Conservation (phyloP, 2,113 vertebrate species). For the Bombycilla garrulus region DNA sequence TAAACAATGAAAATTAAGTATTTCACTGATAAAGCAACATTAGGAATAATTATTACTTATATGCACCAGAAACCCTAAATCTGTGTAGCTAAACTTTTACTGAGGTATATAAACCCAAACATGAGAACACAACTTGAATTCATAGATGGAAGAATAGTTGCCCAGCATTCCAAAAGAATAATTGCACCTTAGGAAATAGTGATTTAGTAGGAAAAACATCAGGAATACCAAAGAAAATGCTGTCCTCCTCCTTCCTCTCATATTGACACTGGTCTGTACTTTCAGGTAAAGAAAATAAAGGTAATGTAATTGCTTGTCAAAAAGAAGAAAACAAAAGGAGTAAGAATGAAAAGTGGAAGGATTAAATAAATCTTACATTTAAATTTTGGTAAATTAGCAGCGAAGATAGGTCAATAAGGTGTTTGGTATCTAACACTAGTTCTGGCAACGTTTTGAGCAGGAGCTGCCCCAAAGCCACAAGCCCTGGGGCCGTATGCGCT, state of each 20-base stretch:
- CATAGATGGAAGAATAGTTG: neutral
- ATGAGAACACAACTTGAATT: neutral
- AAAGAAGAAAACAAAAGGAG: neutral
- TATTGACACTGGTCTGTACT: neutral
- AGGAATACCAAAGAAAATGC: neutral
- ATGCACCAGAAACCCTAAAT: neutral
- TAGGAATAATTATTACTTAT: neutral
- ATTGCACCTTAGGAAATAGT: neutral
- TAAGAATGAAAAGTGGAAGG: neutral
- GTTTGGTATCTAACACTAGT: neutral
- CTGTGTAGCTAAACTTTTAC: neutral
- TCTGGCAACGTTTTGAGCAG: fast-evolving
- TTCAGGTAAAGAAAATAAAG: neutral
- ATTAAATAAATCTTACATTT: neutral
- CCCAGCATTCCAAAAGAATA: neutral
- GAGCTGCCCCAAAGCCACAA: neutral
- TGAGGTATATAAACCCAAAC: neutral
- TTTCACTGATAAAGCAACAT: neutral
- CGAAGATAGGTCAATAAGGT: neutral
- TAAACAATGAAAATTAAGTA: neutral
- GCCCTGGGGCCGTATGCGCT: fast-evolving
- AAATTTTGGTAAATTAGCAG: neutral
- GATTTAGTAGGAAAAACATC: neutral
- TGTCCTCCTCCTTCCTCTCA: neutral
- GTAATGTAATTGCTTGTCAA: neutral